Evolutionary conservation across 2,113 vertebrate genomes (phyloP), one percentile per base, ranked within the genome.

Genomic region (Puntigrus tetrazona): DNA sequence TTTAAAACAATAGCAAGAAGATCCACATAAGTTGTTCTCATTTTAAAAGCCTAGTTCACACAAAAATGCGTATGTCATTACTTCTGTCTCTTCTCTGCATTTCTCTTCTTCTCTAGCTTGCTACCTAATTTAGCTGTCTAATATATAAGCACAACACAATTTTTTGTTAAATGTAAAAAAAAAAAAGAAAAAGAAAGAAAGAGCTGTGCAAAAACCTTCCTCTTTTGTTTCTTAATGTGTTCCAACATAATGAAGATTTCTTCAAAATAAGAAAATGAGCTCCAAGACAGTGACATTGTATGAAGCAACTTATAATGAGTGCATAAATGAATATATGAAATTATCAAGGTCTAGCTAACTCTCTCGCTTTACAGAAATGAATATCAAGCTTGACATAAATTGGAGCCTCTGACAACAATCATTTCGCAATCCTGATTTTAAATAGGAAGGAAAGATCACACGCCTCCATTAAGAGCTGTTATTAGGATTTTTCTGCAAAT

Each of bases 331-430:
- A 69, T 69, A 69, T 38, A 59, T 41, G 1, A 55, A 55, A 55
- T 43, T 10, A 78, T 43, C n/a, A 61, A 43, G 55, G 16, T 81
- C 41, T 81, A 22, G 25, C 41, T 67, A 45, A 34, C 27, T 67
- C 61, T 81, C 27, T 81, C 3, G 5, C 27, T 65, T 43, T 67
- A 29, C 27, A 31, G 5, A 41, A 47, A 9, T 0, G 10, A 31
- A 47, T 61, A 47, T 81, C 34, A 81, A 67, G 16, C 27, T 27
- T 67, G 41, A 81, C 78, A 34, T 34, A 67, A 50, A 81, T 81
- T 81, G 59, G 78, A 81, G 20, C 41, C 61, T 78, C 34, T 81
- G 36, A 80, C 78, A 65, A 47, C 55, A 79, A 65, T 45, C 25
- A 11, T 59, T 31, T 65, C 22, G 27, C 27, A 31, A 81, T 67